These are phyloP conservation scores for Labeo rohita DNA, from an alignment of 2,113 vertebrate species.

Conservation along the genomic window DNA sequence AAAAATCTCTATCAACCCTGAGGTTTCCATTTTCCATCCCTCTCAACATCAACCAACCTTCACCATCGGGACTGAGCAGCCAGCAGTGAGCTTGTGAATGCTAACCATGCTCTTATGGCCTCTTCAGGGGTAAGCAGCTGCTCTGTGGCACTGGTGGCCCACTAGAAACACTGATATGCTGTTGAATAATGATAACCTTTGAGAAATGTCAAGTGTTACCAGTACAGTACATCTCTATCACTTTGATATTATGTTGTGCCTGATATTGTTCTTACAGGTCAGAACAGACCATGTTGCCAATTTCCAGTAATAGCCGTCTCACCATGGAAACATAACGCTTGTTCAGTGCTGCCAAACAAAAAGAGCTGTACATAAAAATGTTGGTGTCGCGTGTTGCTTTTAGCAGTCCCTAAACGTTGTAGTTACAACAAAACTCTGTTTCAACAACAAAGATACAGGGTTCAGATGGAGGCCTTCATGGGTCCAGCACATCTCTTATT, in stretches of 20 bases:
- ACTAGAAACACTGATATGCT: conserved; percentile 34
- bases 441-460: conserved; percentile 2
- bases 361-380: conserved; percentile 1
- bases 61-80: background rate
- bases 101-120: conserved; percentile 17
- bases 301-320: conserved; percentile 25
- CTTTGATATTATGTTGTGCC: conserved; percentile 42
- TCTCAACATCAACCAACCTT: conserved; percentile 10
- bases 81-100: conserved; percentile 22
- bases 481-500: conserved; percentile 13
- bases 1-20: conserved; percentile 50
- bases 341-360: background rate
- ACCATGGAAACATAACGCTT: background rate
- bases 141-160: conserved; percentile 32
- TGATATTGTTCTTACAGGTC: conserved; percentile 38
- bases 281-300: conserved; percentile 14
- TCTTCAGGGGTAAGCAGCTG: conserved; percentile 42
- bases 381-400: background rate
- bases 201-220: conserved; percentile 55
- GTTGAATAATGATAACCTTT: conserved; percentile 47
- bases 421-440: conserved; percentile 13
- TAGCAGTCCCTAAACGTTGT: background rate
- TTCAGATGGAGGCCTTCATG: background rate
- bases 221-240: conserved; percentile 29
- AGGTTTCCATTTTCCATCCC: conserved; percentile 42